Base-by-base conservation (phyloP, 2,797 vertebrate genomes). In the Sylvilagus floridanus region DNA sequence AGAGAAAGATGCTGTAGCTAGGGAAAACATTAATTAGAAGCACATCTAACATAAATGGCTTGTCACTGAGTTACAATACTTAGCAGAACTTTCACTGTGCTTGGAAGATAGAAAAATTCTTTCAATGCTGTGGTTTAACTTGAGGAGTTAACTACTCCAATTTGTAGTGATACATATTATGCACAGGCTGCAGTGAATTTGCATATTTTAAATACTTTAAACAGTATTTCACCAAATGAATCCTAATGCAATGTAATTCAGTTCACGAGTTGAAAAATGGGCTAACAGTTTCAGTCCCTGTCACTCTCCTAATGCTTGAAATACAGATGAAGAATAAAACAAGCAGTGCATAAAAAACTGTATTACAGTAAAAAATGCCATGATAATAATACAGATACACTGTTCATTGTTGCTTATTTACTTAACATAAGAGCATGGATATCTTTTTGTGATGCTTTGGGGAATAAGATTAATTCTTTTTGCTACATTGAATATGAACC, bases 21-120 rank as follows among this genome's bases (percentile, higher is more conserved):
- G 83, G 42, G 93, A 76, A 97, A 96, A 77, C 68, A 89, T 89
- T 96, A 96, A 96, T 95, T 96, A 97, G 47, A 90, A 77, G 32
- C 52, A 75, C 62, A 90, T 95, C 66, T 93, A 76, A 77, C 68
- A 84, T 52, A 94, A 88, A 92, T 12, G 71, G 42, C 47, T 85
- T 94, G 75, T 93, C 78, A 87, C 30, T 47, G 75, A 92, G 54
- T 93, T 95, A 90, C 35, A 94, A 78, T 87, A 83, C 73, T 90
- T 95, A 93, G 32, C 35, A 88, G 78, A 88, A 73, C 75, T 90
- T 79, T 79, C 14, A 42, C 62, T 83, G 60, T 78, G 82, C 91
- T 96, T 86, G 73, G 83, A 95, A 96, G 90, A 94, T 11, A 86
- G 93, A 95, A 97, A 92, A 50, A 76, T 85, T 83, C 35, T 57